phyloP scores from a whole-genome alignment of 2,888 invertebrate species.

The Rugalucina vietnamica region DNA sequence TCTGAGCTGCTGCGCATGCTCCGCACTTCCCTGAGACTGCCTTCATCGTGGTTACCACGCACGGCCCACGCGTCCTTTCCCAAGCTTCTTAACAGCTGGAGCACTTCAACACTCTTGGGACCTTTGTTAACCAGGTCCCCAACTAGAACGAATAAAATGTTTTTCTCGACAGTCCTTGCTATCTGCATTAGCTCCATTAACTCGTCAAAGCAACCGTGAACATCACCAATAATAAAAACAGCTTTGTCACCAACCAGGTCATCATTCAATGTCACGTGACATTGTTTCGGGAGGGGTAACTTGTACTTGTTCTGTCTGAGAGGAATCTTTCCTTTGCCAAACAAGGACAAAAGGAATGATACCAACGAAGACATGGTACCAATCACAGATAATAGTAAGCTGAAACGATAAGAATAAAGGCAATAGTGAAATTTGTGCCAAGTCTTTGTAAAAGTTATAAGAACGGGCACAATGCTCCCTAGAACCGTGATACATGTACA shows the following conservation, averaged over 20 bases:
- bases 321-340: not conserved
- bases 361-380: slow-evolving; percentile 40
- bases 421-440: too few relatives aligned
- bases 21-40: slow-evolving; percentile 70
- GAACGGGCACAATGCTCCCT: too few relatives aligned
- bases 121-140: slow-evolving; percentile 84
- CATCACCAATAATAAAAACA: slow-evolving; percentile 82
- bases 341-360: slow-evolving; percentile 18
- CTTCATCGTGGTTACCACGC: slow-evolving; percentile 83
- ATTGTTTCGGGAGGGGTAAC: slow-evolving; percentile 38
- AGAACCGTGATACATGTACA: too few relatives aligned
- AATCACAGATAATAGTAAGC: not conserved
- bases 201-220: slow-evolving; percentile 83
- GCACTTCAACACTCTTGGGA: slow-evolving; percentile 78
- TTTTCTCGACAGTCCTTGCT: slow-evolving; percentile 55
- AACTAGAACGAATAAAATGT: slow-evolving; percentile 75
- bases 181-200: slow-evolving; percentile 73
- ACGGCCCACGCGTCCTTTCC: slow-evolving; percentile 69
- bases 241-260: slow-evolving; percentile 68
- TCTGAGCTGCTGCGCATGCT: slow-evolving; percentile 50
- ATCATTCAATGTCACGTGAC: slow-evolving; percentile 59
- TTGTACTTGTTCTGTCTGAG: slow-evolving; percentile 36
- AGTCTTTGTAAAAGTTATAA: too few relatives aligned
- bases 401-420: not conserved
- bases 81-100: slow-evolving; percentile 67